Base-by-base conservation (phyloP, 2,888 invertebrate species). In the Bimastos eiseni region DNA sequence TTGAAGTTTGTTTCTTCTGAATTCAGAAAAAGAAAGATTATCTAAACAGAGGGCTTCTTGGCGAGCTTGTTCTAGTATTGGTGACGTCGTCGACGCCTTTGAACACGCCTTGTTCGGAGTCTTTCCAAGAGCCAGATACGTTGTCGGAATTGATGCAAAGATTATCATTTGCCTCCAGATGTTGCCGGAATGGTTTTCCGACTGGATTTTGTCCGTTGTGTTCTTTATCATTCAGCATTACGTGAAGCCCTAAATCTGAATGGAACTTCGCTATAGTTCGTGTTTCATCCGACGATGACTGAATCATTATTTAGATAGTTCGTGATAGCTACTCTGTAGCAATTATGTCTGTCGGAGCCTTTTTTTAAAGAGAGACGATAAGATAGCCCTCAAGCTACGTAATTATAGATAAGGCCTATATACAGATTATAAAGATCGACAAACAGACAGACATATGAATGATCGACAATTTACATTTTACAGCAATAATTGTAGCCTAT, bases 91-190 rank as follows among this genome's bases (percentile, higher is more conserved):
- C 5, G 89, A 89, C 49, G 89, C 89, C 34, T 89, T 41, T 13
- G 89, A 89, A n/a, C n/a, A 89, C 30, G 89, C 89, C 33, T 41
- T 89, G 44, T 49, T 41, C 33, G 89, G 36, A 19, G 44, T 89
- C 89, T 89, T 38, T 89, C 89, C 89, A 21, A 37, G 89, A 37
- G 44, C 89, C 19, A 37, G 89, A 34, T 41, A 38, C 44, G 44
- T 89, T 30, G 38, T 89, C n/a, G 89, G 89, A 4, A 19, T 17
- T 37, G 86, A 86, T 8, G 86, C 86, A 0, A 86, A 36, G 13
- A 37, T 86, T 24, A 15, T 86, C 36, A 36, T 86, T 0, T 19
- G 1, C 24, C 86, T 86, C 36, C 36, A 86, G 86, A 37, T 37
- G 86, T 24, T 34, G 6, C 86, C 86, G 21, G 86, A 86, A 37